Percentiles rank a stretch among this genome's conserved stretches.
Evolutionary conservation across 2,797 vertebrate genomes (phyloP).

Genomic region (Clarias laeviceps): DNA sequence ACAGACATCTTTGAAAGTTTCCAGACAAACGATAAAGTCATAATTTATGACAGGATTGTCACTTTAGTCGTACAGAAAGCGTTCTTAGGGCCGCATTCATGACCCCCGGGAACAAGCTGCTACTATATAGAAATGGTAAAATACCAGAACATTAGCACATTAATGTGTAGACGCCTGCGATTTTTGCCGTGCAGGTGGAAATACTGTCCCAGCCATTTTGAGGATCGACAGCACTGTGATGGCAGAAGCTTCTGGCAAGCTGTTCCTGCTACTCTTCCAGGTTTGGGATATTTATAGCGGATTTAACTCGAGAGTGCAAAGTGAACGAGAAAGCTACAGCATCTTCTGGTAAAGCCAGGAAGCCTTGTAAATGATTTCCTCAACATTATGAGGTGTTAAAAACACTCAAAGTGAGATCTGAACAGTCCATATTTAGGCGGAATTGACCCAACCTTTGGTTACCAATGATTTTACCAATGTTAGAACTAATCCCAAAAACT

Average conservation of each 20-base stretch:
- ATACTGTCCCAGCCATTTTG: not conserved
- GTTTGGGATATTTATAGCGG: not conserved
- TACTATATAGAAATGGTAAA: not conserved
- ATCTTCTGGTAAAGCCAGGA: not conserved
- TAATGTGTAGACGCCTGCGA: not conserved
- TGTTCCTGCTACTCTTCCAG: not conserved
- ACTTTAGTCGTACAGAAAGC: not conserved
- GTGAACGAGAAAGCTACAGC: not conserved
- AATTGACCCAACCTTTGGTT: not conserved
- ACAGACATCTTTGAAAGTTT: not conserved
- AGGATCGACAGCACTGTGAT: not conserved
- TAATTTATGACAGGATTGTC: not conserved
- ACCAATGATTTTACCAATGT: not conserved
- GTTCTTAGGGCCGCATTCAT: not conserved
- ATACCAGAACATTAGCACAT: not conserved
- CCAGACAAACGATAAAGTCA: not conserved
- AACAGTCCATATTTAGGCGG: not conserved
- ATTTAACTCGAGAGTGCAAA: not conserved
- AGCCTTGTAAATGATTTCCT: not conserved
- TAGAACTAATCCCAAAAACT: not conserved
- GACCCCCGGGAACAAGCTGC: not conserved
- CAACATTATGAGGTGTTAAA: not conserved
- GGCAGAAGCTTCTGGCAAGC: not conserved
- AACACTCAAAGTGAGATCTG: not conserved
- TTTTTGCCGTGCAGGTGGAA: not conserved